A percentile compares a stretch with the other conserved stretches of the same genome.
Conservation (phyloP, 1,140 invertebrate genomes). For the Dinoponera quadriceps region DNA sequence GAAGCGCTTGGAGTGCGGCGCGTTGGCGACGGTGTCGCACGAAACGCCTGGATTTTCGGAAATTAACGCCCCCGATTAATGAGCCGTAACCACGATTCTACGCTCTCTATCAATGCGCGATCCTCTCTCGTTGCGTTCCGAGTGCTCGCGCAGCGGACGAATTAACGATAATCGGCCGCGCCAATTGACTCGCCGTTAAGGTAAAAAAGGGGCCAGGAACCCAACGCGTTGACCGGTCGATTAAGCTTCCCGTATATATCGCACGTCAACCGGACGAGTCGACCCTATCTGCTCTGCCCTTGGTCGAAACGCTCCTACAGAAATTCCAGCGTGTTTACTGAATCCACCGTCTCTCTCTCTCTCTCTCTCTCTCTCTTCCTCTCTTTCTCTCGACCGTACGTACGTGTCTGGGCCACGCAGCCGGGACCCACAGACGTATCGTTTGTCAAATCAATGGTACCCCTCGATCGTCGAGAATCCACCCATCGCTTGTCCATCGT, state of each 20-base stretch:
- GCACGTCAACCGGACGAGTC: constrained; percentile 18
- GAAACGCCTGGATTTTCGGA: constrained; percentile 44
- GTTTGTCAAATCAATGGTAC: too few relatives aligned
- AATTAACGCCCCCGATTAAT: constrained; percentile 51
- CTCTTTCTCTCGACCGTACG: too few relatives aligned
- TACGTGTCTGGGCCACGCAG: too few relatives aligned
- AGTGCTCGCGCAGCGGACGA: not conserved
- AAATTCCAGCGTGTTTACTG: constrained; percentile 2
- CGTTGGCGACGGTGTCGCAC: not conserved
- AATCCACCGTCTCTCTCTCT: too few relatives aligned
- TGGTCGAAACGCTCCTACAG: not conserved
- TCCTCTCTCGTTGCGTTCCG: constrained; percentile 23
- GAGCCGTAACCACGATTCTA: constrained; percentile 48
- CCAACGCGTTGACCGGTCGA: constrained; percentile 10
- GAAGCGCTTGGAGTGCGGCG: too few relatives aligned
- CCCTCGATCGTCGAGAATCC: too few relatives aligned
- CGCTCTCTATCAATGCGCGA: constrained; percentile 41
- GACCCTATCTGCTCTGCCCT: not conserved
- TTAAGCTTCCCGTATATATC: constrained; percentile 14
- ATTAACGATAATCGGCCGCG: constrained; percentile 50
- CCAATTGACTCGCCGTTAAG: constrained; percentile 27
- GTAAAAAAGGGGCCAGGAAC: constrained; percentile 23
- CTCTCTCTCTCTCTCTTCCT: too few relatives aligned
- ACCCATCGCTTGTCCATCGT: too few relatives aligned
- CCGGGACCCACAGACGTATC: too few relatives aligned